A percentile compares a stretch with the other conserved stretches of the same genome.
These are phyloP conservation scores for Acestrorhynchus altus DNA, from an alignment of 2,797 vertebrate species.

Conservation along the genomic window DNA sequence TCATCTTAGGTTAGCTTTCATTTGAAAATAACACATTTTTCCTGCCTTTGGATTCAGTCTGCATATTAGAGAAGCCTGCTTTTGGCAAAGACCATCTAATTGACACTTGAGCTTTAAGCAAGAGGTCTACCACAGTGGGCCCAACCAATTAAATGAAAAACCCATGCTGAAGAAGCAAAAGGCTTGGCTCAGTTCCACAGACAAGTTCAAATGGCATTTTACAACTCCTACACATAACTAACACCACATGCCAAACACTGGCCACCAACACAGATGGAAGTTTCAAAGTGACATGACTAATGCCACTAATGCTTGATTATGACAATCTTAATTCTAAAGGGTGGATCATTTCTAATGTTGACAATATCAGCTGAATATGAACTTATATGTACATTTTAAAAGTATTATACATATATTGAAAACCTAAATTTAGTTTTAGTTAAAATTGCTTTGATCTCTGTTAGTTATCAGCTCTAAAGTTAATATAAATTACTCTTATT, in stretches of 20 bases:
- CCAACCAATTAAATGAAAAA: constrained; percentile 46
- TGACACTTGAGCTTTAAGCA: constrained; percentile 52
- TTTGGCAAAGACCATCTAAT: constrained; percentile 43
- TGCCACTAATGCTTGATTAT: background rate
- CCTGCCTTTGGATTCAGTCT: constrained; percentile 45
- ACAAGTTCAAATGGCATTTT: constrained; percentile 43
- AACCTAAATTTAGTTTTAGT: no score
- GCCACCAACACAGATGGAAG: constrained; percentile 38
- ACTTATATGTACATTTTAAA: no score
- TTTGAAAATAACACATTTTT: constrained; percentile 23
- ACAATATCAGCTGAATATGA: no score
- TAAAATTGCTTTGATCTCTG: no score
- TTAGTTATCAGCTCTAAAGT: no score
- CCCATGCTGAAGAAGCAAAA: constrained; percentile 18
- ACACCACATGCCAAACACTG: constrained; percentile 49
- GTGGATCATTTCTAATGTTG: no score
- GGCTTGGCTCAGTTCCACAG: constrained; percentile 21
- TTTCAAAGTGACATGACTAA: constrained; percentile 10
- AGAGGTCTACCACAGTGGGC: constrained; percentile 36
- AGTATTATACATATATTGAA: no score
- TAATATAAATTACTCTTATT: no score
- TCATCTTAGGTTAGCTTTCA: constrained; percentile 7
- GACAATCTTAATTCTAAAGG: no score
- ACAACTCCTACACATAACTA: constrained; percentile 43
- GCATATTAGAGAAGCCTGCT: constrained; percentile 28